Percentiles rank a stretch among this genome's conserved stretches.
Evolutionary conservation across 2,888 invertebrate genomes (phyloP).

Genomic region (Nomada ferruginata): DNA sequence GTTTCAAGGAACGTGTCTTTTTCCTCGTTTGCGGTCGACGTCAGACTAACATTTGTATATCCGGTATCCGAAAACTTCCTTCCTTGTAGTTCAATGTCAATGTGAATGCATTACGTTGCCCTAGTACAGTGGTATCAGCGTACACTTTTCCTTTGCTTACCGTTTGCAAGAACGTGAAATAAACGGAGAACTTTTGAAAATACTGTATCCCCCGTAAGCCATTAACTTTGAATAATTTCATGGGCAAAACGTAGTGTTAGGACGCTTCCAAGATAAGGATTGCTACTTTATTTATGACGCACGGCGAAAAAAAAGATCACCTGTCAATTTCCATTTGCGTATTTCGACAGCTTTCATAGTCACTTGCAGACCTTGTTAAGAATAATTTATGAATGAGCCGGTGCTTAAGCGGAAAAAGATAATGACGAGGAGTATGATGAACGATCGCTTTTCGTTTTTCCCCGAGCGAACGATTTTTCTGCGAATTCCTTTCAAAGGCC

Average conservation of each 20-base stretch:
- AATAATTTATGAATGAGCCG: neutral
- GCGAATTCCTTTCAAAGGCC: neutral
- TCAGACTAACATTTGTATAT: neutral
- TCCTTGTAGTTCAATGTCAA: neutral
- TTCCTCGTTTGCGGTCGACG: conserved; percentile 25
- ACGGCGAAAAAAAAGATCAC: neutral
- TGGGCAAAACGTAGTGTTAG: too few relatives aligned
- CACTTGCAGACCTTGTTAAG: too few relatives aligned
- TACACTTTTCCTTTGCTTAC: too few relatives aligned
- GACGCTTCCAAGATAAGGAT: too few relatives aligned
- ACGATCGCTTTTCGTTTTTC: neutral
- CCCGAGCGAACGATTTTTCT: neutral
- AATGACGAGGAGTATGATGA: neutral
- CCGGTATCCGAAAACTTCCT: neutral
- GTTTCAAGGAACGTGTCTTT: conserved; percentile 22
- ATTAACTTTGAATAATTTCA: too few relatives aligned
- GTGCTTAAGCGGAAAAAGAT: neutral
- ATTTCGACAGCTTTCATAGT: too few relatives aligned
- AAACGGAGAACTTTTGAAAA: too few relatives aligned
- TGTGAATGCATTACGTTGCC: too few relatives aligned
- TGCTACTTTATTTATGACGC: neutral
- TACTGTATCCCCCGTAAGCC: too few relatives aligned
- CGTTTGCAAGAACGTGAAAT: too few relatives aligned
- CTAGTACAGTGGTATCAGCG: too few relatives aligned
- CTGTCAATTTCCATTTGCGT: too few relatives aligned